Evolutionary conservation across 2,113 vertebrate genomes (phyloP).

Genomic region (Indri indri): DNA sequence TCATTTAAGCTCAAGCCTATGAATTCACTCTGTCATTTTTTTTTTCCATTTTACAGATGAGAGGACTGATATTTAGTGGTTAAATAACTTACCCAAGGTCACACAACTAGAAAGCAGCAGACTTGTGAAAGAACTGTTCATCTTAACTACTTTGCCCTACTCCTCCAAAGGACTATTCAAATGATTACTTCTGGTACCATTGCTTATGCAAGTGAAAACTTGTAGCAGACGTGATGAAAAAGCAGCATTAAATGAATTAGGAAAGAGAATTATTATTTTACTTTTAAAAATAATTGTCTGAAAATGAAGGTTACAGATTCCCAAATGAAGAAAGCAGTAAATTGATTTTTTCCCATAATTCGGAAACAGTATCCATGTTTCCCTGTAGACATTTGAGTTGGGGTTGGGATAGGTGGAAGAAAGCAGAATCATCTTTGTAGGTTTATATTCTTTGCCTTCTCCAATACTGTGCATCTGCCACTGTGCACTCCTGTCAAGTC

Average conservation of each 20-base stretch:
- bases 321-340: background rate
- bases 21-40: background rate
- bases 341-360: background rate
- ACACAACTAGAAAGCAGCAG: background rate
- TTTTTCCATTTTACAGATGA: slow-evolving; percentile 9
- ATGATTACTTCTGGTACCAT: background rate
- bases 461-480: background rate
- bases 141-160: background rate
- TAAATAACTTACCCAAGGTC: background rate
- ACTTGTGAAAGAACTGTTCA: background rate
- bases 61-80: background rate
- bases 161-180: background rate
- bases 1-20: background rate
- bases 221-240: background rate
- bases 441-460: background rate
- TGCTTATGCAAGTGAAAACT: background rate
- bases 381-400: background rate
- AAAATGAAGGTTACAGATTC: background rate
- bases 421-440: background rate
- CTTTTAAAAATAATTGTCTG: background rate
- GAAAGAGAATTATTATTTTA: background rate
- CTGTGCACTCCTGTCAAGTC: background rate
- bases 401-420: background rate
- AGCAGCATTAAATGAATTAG: background rate
- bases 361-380: background rate